These are phyloP conservation scores for Thaumetopoea pityocampa DNA, from an alignment of 1,140 invertebrate genomes.

Conservation along the genomic window DNA sequence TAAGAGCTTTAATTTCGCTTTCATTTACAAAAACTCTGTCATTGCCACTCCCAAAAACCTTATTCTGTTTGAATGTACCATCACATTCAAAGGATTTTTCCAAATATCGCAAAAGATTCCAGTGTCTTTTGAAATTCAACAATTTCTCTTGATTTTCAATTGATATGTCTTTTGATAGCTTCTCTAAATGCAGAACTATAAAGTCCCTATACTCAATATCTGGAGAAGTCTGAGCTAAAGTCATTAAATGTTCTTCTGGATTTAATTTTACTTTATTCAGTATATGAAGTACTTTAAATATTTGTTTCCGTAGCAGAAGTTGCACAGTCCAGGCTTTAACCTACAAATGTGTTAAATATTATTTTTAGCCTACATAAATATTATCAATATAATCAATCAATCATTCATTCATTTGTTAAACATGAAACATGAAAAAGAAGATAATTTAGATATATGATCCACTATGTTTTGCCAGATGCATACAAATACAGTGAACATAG, in stretches of 20 bases:
- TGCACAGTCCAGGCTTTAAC: constrained; percentile 79
- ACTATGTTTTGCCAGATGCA: too few relatives aligned
- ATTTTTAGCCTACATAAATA: background rate
- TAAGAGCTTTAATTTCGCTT: constrained; percentile 66
- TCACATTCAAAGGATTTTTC: constrained; percentile 72
- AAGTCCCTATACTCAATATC: constrained; percentile 77
- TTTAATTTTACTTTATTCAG: constrained; percentile 78
- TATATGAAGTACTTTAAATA: constrained; percentile 80
- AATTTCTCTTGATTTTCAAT: constrained; percentile 56
- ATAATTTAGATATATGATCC: too few relatives aligned
- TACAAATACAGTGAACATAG: too few relatives aligned
- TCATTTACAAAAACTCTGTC: constrained; percentile 66
- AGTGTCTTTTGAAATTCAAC: constrained; percentile 72
- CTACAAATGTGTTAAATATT: constrained; percentile 39
- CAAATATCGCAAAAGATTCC: constrained; percentile 76
- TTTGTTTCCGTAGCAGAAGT: constrained; percentile 78
- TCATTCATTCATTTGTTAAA: background rate
- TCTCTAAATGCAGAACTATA: constrained; percentile 77
- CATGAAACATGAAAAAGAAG: too few relatives aligned
- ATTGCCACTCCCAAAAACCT: constrained; percentile 63
- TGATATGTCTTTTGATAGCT: constrained; percentile 51
- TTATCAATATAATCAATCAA: background rate
- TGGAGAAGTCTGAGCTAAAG: constrained; percentile 72
- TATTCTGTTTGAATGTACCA: constrained; percentile 69
- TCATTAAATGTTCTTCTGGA: constrained; percentile 75